Conservation (phyloP, 2,797 vertebrate species). For the Pitangus sulphuratus region DNA sequence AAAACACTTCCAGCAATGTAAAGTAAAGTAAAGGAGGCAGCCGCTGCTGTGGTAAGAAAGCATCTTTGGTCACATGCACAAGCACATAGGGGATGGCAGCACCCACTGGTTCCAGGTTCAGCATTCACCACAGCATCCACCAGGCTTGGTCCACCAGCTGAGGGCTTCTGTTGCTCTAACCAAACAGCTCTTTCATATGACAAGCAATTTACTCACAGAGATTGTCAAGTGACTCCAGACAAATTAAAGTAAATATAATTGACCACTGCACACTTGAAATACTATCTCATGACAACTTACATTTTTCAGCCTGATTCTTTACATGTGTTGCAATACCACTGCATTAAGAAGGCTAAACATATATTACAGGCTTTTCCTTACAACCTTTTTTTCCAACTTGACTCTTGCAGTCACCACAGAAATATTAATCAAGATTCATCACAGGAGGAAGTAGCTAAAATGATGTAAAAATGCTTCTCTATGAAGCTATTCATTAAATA, state of each 20-base stretch:
- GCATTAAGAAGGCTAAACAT: not conserved
- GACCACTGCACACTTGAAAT: not conserved
- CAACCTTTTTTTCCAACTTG: not conserved
- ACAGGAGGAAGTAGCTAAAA: not conserved
- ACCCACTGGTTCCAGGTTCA: not conserved
- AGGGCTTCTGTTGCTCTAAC: not conserved
- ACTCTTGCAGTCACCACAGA: not conserved
- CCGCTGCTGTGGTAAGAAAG: fast-evolving
- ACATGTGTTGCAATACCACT: not conserved
- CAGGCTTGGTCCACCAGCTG: fast-evolving
- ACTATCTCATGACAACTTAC: not conserved
- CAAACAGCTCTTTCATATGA: not conserved
- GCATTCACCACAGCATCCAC: not conserved
- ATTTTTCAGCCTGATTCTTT: not conserved
- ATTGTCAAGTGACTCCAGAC: not conserved
- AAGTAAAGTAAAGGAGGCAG: not conserved
- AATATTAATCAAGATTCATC: not conserved
- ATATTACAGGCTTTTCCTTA: not conserved
- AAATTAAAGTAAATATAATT: not conserved
- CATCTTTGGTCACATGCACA: fast-evolving
- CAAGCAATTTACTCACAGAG: not conserved
- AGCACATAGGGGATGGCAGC: not conserved
- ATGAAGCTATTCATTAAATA: not conserved
- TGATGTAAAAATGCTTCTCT: not conserved
- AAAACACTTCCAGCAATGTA: not conserved